Conservation (phyloP, 2,113 vertebrate genomes). For the Harpagus bidentatus region DNA sequence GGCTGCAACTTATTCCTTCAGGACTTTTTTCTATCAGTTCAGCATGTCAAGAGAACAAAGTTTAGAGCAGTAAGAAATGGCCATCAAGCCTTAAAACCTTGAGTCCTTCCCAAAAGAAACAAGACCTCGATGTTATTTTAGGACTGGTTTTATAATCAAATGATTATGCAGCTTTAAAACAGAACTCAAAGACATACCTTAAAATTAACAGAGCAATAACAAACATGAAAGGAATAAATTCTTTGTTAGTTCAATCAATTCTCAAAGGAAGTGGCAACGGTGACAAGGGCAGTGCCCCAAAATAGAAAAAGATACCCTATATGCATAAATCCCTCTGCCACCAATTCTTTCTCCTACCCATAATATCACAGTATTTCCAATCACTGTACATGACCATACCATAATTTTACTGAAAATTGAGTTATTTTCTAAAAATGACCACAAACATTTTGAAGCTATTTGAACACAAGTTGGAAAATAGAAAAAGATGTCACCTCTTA, state of each 20-base stretch:
- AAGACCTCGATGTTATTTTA: not conserved
- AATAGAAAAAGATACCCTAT: not conserved
- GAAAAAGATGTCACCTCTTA: not conserved
- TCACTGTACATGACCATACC: not conserved
- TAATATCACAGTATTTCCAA: not conserved
- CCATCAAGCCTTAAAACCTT: not conserved
- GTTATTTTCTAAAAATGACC: not conserved
- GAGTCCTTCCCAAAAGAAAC: constrained; percentile 27
- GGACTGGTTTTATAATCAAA: not conserved
- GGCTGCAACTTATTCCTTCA: not conserved
- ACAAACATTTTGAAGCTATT: not conserved
- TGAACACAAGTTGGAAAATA: not conserved
- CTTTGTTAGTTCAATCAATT: not conserved
- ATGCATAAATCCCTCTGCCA: not conserved
- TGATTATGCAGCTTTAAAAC: not conserved
- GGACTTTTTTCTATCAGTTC: constrained; percentile 2
- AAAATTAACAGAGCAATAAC: not conserved
- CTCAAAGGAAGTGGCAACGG: not conserved
- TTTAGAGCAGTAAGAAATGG: not conserved
- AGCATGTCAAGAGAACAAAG: not conserved
- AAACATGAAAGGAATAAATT: not conserved
- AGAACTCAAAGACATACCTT: not conserved
- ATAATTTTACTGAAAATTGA: not conserved
- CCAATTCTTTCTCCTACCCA: not conserved
- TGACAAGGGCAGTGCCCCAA: not conserved